Evolutionary conservation across 2,113 vertebrate genomes (phyloP).

Genomic region (Nerophis lumbriciformis): DNA sequence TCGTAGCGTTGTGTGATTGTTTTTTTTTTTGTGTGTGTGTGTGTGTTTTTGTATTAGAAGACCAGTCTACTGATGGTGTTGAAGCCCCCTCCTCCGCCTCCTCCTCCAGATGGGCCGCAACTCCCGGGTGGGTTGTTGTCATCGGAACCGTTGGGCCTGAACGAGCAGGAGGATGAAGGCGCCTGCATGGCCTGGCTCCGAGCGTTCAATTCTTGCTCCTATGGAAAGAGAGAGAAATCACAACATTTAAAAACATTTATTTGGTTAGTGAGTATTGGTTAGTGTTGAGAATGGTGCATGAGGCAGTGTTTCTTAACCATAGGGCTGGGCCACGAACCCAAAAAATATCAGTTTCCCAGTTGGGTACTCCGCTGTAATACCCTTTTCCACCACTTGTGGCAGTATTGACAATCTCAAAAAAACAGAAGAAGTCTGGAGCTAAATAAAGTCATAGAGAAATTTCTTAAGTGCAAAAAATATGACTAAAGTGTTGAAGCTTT

Average conservation of each 20-base stretch:
- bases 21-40: not conserved
- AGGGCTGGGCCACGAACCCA: too few relatives aligned
- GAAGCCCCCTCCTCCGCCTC: slow-evolving; percentile 80
- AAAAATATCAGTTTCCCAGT: too few relatives aligned
- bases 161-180: slow-evolving; percentile 88
- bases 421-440: too few relatives aligned
- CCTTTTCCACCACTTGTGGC: too few relatives aligned
- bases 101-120: slow-evolving; percentile 89
- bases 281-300: too few relatives aligned
- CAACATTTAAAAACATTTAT: not conserved
- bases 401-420: too few relatives aligned
- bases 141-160: slow-evolving; percentile 91
- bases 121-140: slow-evolving; percentile 96
- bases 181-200: slow-evolving; percentile 91
- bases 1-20: not conserved
- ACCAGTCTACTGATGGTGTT: slow-evolving; percentile 91
- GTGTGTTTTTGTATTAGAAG: slow-evolving; percentile 73
- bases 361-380: too few relatives aligned
- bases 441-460: too few relatives aligned
- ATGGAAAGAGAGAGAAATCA: slow-evolving; percentile 6
- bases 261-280: too few relatives aligned
- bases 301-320: too few relatives aligned
- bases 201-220: slow-evolving; percentile 96
- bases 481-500: too few relatives aligned
- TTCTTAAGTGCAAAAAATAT: too few relatives aligned